Evolutionary conservation across 1,140 invertebrate genomes (phyloP).

Genomic region (Zaprionus nigranus): DNA sequence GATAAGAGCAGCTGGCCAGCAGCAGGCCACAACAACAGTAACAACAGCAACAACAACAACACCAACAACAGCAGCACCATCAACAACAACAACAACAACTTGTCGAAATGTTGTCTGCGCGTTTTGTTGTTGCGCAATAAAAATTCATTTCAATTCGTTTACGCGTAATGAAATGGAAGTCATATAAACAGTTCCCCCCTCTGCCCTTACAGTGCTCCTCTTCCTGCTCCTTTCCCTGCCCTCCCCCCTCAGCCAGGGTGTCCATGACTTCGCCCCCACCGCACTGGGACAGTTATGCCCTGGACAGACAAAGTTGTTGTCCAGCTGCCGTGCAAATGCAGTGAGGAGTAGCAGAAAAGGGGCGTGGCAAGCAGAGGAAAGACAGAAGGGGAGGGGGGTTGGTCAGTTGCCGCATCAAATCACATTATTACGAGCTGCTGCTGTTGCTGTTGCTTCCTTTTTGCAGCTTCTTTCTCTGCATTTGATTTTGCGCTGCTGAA

Average conservation of each 20-base stretch:
- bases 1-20: slow-evolving; percentile 47
- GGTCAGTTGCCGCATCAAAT: slow-evolving; percentile 59
- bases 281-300: slow-evolving; percentile 58
- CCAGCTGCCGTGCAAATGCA: slow-evolving; percentile 53
- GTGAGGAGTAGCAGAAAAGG: neutral
- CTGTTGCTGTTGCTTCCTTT: slow-evolving; percentile 21
- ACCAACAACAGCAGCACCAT: no score
- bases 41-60: slow-evolving; percentile 15
- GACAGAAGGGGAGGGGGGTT: slow-evolving; percentile 4
- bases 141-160: slow-evolving; percentile 83
- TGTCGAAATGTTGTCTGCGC: slow-evolving; percentile 31
- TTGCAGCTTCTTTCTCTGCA: slow-evolving; percentile 43
- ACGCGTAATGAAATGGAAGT: slow-evolving; percentile 82
- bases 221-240: neutral
- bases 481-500: slow-evolving; percentile 55
- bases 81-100: slow-evolving; percentile 11
- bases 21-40: slow-evolving; percentile 20
- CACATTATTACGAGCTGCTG: slow-evolving; percentile 75
- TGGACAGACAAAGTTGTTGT: slow-evolving; percentile 73
- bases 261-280: neutral
- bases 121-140: slow-evolving; percentile 72
- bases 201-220: neutral
- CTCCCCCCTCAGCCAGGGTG: no score
- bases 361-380: neutral
- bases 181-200: slow-evolving; percentile 61